A percentile compares a stretch with the other conserved stretches of the same genome.
These are phyloP conservation scores for Hemiscyllium ocellatum DNA, from an alignment of 2,113 vertebrate species.

Conservation along the genomic window DNA sequence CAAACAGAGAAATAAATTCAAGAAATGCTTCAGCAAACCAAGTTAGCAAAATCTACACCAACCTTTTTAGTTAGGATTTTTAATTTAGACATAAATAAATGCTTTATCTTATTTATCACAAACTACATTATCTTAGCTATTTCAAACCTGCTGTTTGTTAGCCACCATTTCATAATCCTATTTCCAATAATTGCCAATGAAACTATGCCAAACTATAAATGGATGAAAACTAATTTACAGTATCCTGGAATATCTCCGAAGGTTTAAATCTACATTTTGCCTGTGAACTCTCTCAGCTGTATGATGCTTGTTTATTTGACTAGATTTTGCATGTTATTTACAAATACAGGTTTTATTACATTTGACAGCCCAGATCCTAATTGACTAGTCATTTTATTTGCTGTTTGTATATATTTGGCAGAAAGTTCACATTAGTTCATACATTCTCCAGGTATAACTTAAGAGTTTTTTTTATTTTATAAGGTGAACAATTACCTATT, in stretches of 20 bases:
- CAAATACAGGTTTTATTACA: constrained; percentile 34
- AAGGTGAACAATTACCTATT: constrained; percentile 31
- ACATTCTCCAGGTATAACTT: constrained; percentile 34
- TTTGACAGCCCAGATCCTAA: constrained; percentile 36
- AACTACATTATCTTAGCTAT: neutral
- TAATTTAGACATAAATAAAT: neutral
- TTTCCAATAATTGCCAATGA: neutral
- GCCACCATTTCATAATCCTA: neutral
- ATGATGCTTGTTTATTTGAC: constrained; percentile 35
- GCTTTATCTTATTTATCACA: neutral
- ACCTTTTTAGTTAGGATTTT: neutral
- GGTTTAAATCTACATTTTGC: constrained; percentile 36
- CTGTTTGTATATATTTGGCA: neutral
- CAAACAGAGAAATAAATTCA: constrained; percentile 28
- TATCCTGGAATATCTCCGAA: neutral
- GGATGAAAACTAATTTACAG: constrained; percentile 8
- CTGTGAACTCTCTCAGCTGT: constrained; percentile 15
- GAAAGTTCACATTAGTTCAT: constrained; percentile 30
- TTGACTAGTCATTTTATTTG: constrained; percentile 37
- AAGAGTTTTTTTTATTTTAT: constrained; percentile 30
- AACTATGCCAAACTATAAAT: neutral
- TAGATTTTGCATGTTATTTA: constrained; percentile 35
- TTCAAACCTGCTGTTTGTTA: neutral
- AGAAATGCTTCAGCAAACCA: neutral
- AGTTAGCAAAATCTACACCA: neutral